These are phyloP conservation scores for Frieseomelitta varia DNA, from an alignment of 1,140 invertebrate species.

Conservation along the genomic window DNA sequence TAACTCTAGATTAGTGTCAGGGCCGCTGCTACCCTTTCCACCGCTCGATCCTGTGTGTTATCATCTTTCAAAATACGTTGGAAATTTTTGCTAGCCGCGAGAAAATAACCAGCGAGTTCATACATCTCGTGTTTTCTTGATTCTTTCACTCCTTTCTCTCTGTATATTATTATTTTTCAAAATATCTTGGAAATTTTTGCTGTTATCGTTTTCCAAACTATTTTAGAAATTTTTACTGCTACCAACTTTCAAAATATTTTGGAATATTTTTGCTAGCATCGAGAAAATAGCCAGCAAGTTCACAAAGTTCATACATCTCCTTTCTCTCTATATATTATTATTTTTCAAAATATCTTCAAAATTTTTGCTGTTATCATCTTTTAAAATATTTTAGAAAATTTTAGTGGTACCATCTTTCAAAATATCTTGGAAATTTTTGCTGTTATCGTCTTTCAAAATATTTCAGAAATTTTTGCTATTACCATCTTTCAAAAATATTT, in stretches of 20 bases:
- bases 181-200: too few relatives aligned
- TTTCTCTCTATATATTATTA: background rate
- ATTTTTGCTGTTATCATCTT: too few relatives aligned
- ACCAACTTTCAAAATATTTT: too few relatives aligned
- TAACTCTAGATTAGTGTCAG: constrained; percentile 76
- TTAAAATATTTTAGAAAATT: too few relatives aligned
- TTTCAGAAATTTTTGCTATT: too few relatives aligned
- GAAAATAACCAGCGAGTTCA: background rate
- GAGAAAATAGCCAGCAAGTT: too few relatives aligned
- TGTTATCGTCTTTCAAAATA: too few relatives aligned
- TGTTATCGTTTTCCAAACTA: too few relatives aligned
- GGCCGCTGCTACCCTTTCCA: constrained; percentile 58
- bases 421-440: constrained; percentile 31
- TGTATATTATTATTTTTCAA: background rate
- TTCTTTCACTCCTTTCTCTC: background rate
- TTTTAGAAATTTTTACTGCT: too few relatives aligned
- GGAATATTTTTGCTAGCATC: too few relatives aligned
- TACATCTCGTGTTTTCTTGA: background rate
- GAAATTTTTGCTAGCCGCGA: constrained; percentile 8
- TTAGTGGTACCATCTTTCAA: constrained; percentile 33
- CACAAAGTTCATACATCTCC: background rate
- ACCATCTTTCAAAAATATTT: too few relatives aligned
- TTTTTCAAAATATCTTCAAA: background rate
- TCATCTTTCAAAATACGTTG: constrained; percentile 37
- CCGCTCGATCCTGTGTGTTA: background rate